A percentile compares a stretch with the other conserved stretches of the same genome.
Evolutionary conservation across 2,888 invertebrate genomes (phyloP).

Genomic region (Gryllus longicercus): DNA sequence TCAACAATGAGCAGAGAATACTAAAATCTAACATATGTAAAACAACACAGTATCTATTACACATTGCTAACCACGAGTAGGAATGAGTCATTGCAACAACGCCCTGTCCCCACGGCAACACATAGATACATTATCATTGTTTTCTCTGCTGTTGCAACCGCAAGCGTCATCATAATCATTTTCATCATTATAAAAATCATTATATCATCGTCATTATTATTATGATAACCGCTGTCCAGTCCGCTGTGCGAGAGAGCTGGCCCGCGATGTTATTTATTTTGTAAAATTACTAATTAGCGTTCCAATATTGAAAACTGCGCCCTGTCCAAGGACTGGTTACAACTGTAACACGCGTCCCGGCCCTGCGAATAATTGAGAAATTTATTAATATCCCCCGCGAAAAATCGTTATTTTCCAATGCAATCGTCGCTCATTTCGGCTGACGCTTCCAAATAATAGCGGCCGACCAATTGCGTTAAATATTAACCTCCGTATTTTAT

Average conservation of each 20-base stretch:
- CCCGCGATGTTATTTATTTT: background rate
- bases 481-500: conserved; percentile 17
- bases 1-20: no score
- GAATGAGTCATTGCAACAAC: no score
- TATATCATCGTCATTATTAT: background rate
- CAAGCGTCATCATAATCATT: background rate
- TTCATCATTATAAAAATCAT: background rate
- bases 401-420: conserved; percentile 17
- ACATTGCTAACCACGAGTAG: no score
- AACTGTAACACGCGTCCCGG: background rate
- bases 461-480: conserved; percentile 8
- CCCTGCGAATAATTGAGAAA: background rate
- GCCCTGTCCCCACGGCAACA: no score
- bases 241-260: background rate
- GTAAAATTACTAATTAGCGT: conserved; percentile 17
- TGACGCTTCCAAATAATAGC: background rate
- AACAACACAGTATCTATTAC: no score
- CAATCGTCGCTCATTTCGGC: background rate
- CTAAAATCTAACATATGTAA: no score
- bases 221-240: background rate
- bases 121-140: no score
- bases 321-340: background rate
- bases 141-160: no score
- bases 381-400: conserved; percentile 17
- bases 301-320: conserved; percentile 1